Base-by-base conservation (phyloP, 2,797 vertebrate genomes). In the Tympanoctomys barrerae region DNA sequence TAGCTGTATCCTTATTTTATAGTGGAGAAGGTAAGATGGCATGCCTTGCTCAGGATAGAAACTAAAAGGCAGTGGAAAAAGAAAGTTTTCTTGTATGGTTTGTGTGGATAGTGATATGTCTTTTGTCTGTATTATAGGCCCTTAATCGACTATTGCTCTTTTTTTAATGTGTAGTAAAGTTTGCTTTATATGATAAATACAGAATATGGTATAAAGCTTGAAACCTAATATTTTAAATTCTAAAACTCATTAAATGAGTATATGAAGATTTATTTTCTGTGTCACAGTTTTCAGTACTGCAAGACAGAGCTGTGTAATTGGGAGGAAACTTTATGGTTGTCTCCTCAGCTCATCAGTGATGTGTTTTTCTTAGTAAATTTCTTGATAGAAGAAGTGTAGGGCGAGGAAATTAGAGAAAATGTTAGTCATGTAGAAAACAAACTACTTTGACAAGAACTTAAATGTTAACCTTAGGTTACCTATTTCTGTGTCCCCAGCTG, bases 401-500 rank as follows among this genome's bases (percentile, higher is more conserved):
- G 75, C 7, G 52, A 73, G 24, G 39, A 96, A 77, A 70, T 95
- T 46, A 61, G 8, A 86, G 39, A 68, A 90, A 61, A 54, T 73
- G 7, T 85, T 52, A 52, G 21, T 89, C 24, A 11, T 77, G 10
- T 54, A 24, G 75, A 66, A 68, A 70, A 52, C 79, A 84, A 79
- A 24, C 21, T 54, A 7, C 22, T 36, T 22, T 59, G 68, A 84
- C 54, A 82, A 57, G 71, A 71, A 71, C 54, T 77, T 84, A 46
- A 90, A 33, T 62, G 39, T 68, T 96, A 85, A 89, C n/a, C 36
- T 85, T 86, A 59, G 54, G 18, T 24, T 89, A 46, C 66, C 57
- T 84, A 2, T 52, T 94, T 87, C 2, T 89, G 36, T 96, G 49
- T 97, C 96, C 54, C 36, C 98, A 99, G 99, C 99, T 99, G 98